Conservation (phyloP, 2,113 vertebrate species). For the Strix uralensis region DNA sequence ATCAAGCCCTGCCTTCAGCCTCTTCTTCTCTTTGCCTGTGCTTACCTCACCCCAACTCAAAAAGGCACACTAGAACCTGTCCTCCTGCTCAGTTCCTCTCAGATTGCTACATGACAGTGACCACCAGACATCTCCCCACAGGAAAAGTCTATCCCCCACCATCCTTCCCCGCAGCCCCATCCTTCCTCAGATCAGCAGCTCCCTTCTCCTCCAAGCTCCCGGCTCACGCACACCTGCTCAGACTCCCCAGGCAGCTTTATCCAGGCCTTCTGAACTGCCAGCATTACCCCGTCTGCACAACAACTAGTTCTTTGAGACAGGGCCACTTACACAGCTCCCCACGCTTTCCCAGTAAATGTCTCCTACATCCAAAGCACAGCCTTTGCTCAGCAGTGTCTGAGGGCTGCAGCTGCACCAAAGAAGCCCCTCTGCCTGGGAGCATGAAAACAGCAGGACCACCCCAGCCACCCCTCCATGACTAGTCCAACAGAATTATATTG, state of each 20-base stretch:
- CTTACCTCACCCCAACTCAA: background rate
- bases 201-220: background rate
- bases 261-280: background rate
- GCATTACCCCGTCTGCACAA: background rate
- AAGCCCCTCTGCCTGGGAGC: background rate
- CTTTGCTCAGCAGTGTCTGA: background rate
- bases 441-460: background rate
- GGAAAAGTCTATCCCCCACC: background rate
- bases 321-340: background rate
- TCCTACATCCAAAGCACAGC: background rate
- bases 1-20: background rate
- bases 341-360: accelerated
- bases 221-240: background rate
- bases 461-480: background rate
- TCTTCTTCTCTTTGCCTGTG: background rate
- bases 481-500: background rate
- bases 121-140: background rate
- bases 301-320: background rate
- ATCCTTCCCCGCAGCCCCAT: background rate
- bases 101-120: background rate
- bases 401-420: background rate
- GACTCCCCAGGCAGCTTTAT: background rate
- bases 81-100: background rate
- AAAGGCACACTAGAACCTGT: background rate
- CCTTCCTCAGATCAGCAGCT: background rate